phyloP scores from a whole-genome alignment of 1,140 invertebrate species.

The Gyrodactylus bullatarudis region DNA sequence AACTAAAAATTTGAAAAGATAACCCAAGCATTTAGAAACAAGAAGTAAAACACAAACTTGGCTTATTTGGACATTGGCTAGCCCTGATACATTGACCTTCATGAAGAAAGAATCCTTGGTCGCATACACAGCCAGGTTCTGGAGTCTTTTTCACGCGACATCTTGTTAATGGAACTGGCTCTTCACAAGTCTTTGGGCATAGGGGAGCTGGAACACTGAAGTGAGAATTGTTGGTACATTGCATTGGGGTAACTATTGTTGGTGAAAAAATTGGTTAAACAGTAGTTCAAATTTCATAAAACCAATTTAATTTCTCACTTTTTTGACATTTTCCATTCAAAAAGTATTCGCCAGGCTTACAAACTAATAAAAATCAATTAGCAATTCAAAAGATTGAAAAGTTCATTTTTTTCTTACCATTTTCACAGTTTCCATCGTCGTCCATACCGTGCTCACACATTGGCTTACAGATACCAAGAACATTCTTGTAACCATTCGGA shows the following conservation, averaged over 20 bases:
- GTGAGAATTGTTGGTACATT: not conserved
- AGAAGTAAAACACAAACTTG: not conserved
- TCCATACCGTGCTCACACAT: not conserved
- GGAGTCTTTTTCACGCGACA: not conserved
- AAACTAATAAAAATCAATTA: not conserved
- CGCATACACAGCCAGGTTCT: not conserved
- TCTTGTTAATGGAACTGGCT: not conserved
- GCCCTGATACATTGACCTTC: not conserved
- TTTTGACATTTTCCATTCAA: not conserved
- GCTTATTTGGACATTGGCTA: not conserved
- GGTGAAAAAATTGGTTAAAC: not conserved
- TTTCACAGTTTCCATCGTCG: not conserved
- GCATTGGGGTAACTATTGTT: not conserved
- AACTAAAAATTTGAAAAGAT: not conserved
- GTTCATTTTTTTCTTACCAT: not conserved
- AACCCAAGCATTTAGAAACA: too few relatives aligned
- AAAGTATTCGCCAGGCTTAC: not conserved
- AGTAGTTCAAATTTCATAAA: not conserved
- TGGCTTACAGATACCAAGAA: not conserved
- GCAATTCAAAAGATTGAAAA: not conserved
- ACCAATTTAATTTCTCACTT: not conserved
- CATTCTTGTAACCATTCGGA: not conserved
- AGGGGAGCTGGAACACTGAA: not conserved
- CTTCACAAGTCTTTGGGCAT: constrained; percentile 1
- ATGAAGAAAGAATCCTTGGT: not conserved